Conservation (phyloP, 2,797 vertebrate genomes). For the Selene dorsalis region DNA sequence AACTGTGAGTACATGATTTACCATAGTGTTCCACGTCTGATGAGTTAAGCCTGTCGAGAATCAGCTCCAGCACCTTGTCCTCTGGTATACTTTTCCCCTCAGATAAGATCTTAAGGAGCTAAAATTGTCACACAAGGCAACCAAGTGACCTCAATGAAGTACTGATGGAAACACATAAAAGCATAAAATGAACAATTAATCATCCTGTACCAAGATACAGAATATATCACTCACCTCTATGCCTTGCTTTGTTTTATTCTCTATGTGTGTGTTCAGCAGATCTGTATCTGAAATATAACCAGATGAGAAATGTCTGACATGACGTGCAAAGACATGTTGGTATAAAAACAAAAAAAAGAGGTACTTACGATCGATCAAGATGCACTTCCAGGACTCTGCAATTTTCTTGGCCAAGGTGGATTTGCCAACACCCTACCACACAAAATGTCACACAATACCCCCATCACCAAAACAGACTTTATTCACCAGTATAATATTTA, state of each 20-base stretch:
- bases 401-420: conserved; percentile 89
- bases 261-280: conserved; percentile 86
- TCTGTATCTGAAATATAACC: conserved; percentile 86
- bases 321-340: neutral
- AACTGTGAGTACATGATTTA: conserved; percentile 65
- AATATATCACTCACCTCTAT: conserved; percentile 81
- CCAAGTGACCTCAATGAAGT: neutral
- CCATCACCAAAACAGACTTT: neutral
- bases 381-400: conserved; percentile 88
- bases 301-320: conserved; percentile 10
- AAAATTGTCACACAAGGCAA: conserved; percentile 47
- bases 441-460: neutral
- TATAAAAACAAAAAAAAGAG: neutral
- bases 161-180: neutral
- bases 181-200: neutral
- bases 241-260: conserved; percentile 83
- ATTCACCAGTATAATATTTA: neutral
- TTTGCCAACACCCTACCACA: conserved; percentile 90
- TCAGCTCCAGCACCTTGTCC: conserved; percentile 86
- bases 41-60: conserved; percentile 88
- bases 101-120: conserved; percentile 87
- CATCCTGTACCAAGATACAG: neutral
- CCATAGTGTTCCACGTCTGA: conserved; percentile 91
- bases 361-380: conserved; percentile 91
- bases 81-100: conserved; percentile 87